phyloP scores from a whole-genome alignment of 2,888 invertebrate species.

The Mycalesis mineus region DNA sequence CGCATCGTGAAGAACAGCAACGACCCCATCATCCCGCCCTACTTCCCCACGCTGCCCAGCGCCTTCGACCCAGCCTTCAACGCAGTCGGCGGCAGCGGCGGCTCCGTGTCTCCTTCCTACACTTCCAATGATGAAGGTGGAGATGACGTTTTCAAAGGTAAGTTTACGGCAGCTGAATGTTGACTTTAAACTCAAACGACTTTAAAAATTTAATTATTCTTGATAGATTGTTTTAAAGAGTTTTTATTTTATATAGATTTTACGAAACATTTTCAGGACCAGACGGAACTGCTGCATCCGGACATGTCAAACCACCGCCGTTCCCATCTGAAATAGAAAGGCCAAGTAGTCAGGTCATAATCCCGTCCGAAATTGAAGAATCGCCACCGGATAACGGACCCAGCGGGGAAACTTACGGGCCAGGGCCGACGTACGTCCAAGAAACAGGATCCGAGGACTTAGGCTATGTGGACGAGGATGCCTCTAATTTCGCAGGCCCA shows the following conservation, averaged over 20 bases:
- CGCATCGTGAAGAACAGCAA: conserved; percentile 84
- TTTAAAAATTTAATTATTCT: too few relatives aligned
- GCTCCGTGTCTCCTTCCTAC: conserved; percentile 35
- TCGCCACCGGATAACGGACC: conserved; percentile 27
- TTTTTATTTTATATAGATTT: neutral
- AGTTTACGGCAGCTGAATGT: neutral
- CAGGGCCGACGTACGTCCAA: conserved; percentile 30
- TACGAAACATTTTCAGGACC: conserved; percentile 49
- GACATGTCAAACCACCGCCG: conserved; percentile 74
- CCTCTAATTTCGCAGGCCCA: conserved; percentile 44
- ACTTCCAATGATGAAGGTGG: conserved; percentile 45
- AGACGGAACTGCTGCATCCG: conserved; percentile 78
- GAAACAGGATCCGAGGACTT: conserved; percentile 40
- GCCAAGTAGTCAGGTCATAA: conserved; percentile 31
- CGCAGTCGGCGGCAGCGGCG: conserved; percentile 46
- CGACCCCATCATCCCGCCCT: conserved; percentile 81
- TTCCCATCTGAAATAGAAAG: conserved; percentile 59
- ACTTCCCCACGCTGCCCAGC: conserved; percentile 79
- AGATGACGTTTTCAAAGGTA: conserved; percentile 71
- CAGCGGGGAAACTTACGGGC: conserved; percentile 33
- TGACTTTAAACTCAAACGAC: too few relatives aligned
- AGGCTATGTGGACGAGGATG: conserved; percentile 57
- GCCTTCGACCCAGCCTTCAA: conserved; percentile 73
- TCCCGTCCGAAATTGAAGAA: conserved; percentile 16
- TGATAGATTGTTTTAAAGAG: too few relatives aligned